These are phyloP conservation scores for Colossoma macropomum DNA, from an alignment of 2,113 vertebrate species.

Conservation along the genomic window DNA sequence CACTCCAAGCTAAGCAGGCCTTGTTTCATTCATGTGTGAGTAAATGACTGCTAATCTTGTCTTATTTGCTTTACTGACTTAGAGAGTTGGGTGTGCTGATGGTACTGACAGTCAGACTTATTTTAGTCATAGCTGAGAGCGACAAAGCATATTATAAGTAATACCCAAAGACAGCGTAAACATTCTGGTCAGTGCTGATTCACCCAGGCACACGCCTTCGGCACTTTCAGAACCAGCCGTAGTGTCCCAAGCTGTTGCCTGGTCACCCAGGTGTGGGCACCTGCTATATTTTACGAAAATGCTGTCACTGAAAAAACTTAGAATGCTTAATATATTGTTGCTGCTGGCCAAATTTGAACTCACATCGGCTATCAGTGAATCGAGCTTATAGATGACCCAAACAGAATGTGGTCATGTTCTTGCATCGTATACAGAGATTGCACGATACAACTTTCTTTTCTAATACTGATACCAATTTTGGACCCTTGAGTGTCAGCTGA, in stretches of 20 bases:
- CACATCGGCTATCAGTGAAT: too few relatives aligned
- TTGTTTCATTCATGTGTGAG: not conserved
- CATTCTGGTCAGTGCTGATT: not conserved
- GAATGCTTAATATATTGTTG: too few relatives aligned
- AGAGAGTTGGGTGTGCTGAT: not conserved
- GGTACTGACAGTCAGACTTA: constrained; percentile 26
- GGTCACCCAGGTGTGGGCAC: too few relatives aligned
- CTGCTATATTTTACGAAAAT: not conserved
- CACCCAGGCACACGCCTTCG: too few relatives aligned
- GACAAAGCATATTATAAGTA: constrained; percentile 1
- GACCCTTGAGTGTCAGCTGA: too few relatives aligned
- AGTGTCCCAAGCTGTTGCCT: not conserved
- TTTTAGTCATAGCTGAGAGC: constrained; percentile 42
- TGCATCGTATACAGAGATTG: too few relatives aligned
- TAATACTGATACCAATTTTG: too few relatives aligned
- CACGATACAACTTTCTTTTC: too few relatives aligned
- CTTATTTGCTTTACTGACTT: constrained; percentile 6
- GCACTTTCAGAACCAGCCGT: not conserved
- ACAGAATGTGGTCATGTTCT: too few relatives aligned
- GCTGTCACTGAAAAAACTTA: too few relatives aligned
- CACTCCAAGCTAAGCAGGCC: not conserved
- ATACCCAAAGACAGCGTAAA: constrained; percentile 20
- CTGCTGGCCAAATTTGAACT: too few relatives aligned
- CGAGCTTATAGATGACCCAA: too few relatives aligned
- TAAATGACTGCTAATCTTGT: not conserved